These are phyloP conservation scores for Drosophila recens DNA, from an alignment of 2,888 invertebrate genomes.

Conservation along the genomic window DNA sequence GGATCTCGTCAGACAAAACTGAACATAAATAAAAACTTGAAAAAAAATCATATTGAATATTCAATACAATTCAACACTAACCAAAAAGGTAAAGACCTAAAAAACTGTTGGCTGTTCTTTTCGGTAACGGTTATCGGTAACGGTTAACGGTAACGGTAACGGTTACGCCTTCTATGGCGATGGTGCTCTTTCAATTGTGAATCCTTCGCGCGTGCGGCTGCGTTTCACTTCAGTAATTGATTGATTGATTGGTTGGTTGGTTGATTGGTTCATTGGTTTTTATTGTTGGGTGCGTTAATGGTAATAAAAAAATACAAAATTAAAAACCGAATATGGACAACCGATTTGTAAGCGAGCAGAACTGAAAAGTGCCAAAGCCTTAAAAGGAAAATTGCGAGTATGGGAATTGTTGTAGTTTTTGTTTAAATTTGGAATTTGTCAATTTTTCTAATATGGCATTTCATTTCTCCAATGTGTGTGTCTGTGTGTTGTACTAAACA, in stretches of 20 bases:
- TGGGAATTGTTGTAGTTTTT: slow-evolving; percentile 13
- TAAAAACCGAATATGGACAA: slow-evolving; percentile 65
- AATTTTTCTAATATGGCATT: slow-evolving; percentile 8
- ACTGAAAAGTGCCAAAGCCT: slow-evolving; percentile 47
- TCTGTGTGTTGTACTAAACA: slow-evolving; percentile 56
- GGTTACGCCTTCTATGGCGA: slow-evolving; percentile 82
- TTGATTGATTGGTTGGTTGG: slow-evolving; percentile 49
- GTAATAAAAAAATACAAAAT: slow-evolving; percentile 64
- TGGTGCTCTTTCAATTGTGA: slow-evolving; percentile 87
- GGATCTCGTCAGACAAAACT: slow-evolving; percentile 12
- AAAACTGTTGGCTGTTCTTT: slow-evolving; percentile 58
- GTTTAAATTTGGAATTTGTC: slow-evolving; percentile 41
- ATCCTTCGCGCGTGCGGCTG: slow-evolving; percentile 91
- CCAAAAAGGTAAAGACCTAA: slow-evolving; percentile 64
- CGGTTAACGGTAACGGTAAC: slow-evolving; percentile 40
- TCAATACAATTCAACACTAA: slow-evolving; percentile 58
- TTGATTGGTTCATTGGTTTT: slow-evolving; percentile 44
- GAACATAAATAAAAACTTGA: slow-evolving; percentile 31
- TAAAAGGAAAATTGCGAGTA: slow-evolving; percentile 10
- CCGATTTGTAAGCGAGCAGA: slow-evolving; percentile 62
- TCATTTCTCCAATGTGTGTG: slow-evolving; percentile 25
- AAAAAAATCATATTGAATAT: slow-evolving; percentile 42
- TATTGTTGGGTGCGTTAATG: slow-evolving; percentile 72
- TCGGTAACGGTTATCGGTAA: slow-evolving; percentile 37
- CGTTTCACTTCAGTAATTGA: slow-evolving; percentile 88